These are phyloP conservation scores for Lerema accius DNA, from an alignment of 1,140 invertebrate genomes.

Conservation along the genomic window DNA sequence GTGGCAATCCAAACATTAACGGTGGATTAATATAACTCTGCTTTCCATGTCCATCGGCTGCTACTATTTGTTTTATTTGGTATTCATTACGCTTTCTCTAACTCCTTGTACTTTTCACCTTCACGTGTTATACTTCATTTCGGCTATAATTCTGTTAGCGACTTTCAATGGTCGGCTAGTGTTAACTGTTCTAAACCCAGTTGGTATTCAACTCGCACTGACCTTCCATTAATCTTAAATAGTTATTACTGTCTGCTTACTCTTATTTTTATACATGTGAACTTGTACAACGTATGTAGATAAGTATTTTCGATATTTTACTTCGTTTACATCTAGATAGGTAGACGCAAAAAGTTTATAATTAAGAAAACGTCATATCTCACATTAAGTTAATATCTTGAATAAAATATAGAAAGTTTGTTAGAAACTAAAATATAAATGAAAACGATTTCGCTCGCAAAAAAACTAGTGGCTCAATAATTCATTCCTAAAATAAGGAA, in stretches of 20 bases:
- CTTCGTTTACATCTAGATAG: too few relatives aligned
- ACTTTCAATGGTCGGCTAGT: constrained; percentile 32
- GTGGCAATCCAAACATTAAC: constrained; percentile 13
- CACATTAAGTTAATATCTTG: too few relatives aligned
- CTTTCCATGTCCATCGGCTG: constrained; percentile 7
- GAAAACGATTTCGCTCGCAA: too few relatives aligned
- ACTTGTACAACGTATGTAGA: constrained; percentile 1
- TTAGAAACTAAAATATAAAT: too few relatives aligned
- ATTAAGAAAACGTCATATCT: too few relatives aligned
- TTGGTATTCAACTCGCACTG: constrained; percentile 43
- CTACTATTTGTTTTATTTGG: constrained; percentile 20
- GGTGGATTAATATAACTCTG: constrained; percentile 8
- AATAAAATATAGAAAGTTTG: too few relatives aligned
- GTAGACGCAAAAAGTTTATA: too few relatives aligned
- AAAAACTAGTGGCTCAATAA: too few relatives aligned
- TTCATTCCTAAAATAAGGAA: too few relatives aligned
- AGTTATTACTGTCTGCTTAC: constrained; percentile 50
- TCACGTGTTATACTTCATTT: constrained; percentile 21
- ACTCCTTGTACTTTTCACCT: constrained; percentile 2
- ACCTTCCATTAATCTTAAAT: constrained; percentile 76
- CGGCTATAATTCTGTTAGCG: constrained; percentile 39
- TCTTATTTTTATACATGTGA: background rate
- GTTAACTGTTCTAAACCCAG: constrained; percentile 39
- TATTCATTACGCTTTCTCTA: constrained; percentile 6
- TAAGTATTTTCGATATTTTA: too few relatives aligned